Percentiles rank a stretch among this genome's conserved stretches.
Conservation (phyloP, 1,140 invertebrate species). For the Dreissena polymorpha region DNA sequence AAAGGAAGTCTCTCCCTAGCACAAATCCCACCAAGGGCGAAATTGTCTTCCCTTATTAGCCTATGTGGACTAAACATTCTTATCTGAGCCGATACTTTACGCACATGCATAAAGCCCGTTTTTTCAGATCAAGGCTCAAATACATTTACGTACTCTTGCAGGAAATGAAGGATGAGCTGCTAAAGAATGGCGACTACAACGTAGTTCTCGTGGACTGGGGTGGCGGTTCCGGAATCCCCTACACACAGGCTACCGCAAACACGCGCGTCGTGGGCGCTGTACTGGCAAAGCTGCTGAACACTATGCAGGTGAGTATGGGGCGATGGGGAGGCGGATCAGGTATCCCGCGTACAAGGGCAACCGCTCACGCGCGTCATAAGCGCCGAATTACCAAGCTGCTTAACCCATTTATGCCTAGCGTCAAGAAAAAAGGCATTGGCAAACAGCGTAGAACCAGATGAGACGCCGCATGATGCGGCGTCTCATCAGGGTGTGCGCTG, state of each 20-base stretch:
- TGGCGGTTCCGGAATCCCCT: constrained; percentile 93
- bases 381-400: constrained; percentile 92
- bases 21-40: too few relatives aligned
- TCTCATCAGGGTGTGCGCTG: too few relatives aligned
- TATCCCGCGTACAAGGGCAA: constrained; percentile 91
- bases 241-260: constrained; percentile 95
- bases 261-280: constrained; percentile 95
- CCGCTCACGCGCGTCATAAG: constrained; percentile 93
- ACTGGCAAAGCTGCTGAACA: constrained; percentile 87
- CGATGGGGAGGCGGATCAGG: constrained; percentile 93
- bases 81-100: too few relatives aligned
- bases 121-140: too few relatives aligned
- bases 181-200: constrained; percentile 82
- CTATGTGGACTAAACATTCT: too few relatives aligned
- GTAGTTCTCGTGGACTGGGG: constrained; percentile 97
- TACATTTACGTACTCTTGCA: not conserved
- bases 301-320: constrained; percentile 59
- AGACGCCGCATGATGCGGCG: too few relatives aligned
- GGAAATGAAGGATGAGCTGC: constrained; percentile 41
- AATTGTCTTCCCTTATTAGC: too few relatives aligned
- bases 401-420: too few relatives aligned
- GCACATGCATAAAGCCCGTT: too few relatives aligned
- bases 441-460: too few relatives aligned
- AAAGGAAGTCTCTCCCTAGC: too few relatives aligned
- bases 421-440: too few relatives aligned